Evolutionary conservation across 2,113 vertebrate species (phyloP).

Genomic region (Vulpes vulpes): DNA sequence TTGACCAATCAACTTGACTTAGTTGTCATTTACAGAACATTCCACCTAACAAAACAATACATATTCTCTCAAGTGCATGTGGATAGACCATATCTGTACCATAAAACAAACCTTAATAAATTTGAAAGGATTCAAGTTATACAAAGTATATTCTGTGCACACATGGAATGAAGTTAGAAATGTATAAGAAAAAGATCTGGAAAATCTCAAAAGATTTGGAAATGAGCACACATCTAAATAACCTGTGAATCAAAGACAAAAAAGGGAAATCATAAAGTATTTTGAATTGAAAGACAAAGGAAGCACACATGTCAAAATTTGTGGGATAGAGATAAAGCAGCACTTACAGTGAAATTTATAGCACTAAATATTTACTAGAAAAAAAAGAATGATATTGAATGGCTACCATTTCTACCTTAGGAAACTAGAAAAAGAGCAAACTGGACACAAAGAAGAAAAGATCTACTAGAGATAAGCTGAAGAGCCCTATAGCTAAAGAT

Average conservation of each 20-base stretch:
- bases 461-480: background rate
- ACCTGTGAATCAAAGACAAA: background rate
- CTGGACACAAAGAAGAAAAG: background rate
- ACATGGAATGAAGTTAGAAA: slow-evolving; percentile 23
- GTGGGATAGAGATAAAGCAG: background rate
- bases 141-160: background rate
- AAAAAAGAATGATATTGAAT: background rate
- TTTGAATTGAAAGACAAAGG: background rate
- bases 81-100: background rate
- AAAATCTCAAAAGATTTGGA: slow-evolving; percentile 3
- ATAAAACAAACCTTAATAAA: background rate
- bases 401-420: background rate
- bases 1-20: background rate
- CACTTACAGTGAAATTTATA: background rate
- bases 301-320: background rate
- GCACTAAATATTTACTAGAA: background rate
- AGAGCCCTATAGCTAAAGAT: background rate
- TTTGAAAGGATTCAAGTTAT: slow-evolving; percentile 6
- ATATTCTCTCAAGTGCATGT: background rate
- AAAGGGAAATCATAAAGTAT: background rate
- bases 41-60: background rate
- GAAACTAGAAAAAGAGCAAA: background rate
- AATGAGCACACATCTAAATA: background rate
- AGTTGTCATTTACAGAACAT: background rate
- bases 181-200: background rate